These are phyloP conservation scores for Adelognathus sp. DNA, from an alignment of 2,888 invertebrate genomes.

Conservation along the genomic window DNA sequence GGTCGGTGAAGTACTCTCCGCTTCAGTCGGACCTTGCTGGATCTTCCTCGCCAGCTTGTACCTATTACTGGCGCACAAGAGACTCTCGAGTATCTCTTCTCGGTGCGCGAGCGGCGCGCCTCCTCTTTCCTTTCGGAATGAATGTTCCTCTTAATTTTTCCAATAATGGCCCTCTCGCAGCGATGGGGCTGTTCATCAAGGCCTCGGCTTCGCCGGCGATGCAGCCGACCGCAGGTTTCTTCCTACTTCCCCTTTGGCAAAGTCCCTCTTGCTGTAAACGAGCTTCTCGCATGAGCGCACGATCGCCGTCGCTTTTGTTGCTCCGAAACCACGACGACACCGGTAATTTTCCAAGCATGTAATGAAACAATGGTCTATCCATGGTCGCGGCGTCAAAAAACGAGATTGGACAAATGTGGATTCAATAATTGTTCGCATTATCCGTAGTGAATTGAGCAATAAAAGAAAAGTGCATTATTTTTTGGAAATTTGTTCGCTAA, in stretches of 20 bases:
- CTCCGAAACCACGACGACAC: not conserved
- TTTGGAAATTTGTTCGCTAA: too few species aligned
- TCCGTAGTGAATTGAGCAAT: too few species aligned
- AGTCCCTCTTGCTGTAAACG: not conserved
- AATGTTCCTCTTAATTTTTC: conserved; percentile 76
- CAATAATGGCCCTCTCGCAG: conserved; percentile 72
- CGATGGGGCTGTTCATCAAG: conserved; percentile 73
- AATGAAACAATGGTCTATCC: not conserved
- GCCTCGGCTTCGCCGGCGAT: conserved; percentile 61
- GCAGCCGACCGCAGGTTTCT: conserved; percentile 11
- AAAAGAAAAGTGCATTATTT: too few species aligned
- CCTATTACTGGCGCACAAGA: conserved; percentile 13
- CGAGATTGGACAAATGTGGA: not conserved
- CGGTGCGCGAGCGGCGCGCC: conserved; percentile 36
- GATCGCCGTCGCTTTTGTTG: not conserved
- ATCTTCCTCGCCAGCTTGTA: not conserved
- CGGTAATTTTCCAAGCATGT: not conserved
- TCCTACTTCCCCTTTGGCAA: not conserved
- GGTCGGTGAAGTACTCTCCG: conserved; percentile 37
- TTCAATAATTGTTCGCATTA: conserved; percentile 23
- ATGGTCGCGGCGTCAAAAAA: not conserved
- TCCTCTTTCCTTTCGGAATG: conserved; percentile 57
- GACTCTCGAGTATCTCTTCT: conserved; percentile 33
- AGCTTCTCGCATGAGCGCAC: conserved; percentile 26
- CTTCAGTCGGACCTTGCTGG: not conserved